These are phyloP conservation scores for Beroe forskalii DNA, from an alignment of 37 sponge, comb jelly and placozoan genomes.

Conservation along the genomic window DNA sequence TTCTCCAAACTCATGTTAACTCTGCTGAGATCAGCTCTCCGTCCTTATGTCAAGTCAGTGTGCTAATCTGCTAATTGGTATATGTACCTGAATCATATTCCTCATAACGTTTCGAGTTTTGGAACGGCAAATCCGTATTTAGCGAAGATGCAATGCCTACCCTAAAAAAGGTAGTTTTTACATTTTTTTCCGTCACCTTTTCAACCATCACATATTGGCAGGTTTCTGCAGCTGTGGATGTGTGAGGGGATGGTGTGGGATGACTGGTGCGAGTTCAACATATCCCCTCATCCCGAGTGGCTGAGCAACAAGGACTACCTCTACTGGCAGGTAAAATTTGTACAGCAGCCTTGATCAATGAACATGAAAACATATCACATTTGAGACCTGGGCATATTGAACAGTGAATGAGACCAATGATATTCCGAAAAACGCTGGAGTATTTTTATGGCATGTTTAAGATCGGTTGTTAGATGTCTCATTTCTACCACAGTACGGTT, in stretches of 20 bases:
- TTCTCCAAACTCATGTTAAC: constrained; percentile 23
- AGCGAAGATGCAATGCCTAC: too few relatives aligned
- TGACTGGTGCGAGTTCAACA: constrained; percentile 33
- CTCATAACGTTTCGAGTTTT: too few relatives aligned
- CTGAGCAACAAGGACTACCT: constrained; percentile 42
- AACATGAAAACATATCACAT: background rate
- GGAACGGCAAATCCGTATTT: too few relatives aligned
- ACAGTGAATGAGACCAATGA: too few relatives aligned
- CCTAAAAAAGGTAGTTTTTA: background rate
- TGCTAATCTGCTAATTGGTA: too few relatives aligned
- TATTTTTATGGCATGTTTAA: too few relatives aligned
- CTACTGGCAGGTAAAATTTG: constrained; percentile 34
- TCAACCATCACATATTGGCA: too few relatives aligned
- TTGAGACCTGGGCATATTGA: background rate
- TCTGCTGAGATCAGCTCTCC: background rate
- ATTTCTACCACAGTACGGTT: constrained; percentile 20
- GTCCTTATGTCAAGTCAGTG: constrained; percentile 34
- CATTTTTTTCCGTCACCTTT: background rate
- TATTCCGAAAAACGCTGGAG: too few relatives aligned
- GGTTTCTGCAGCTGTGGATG: constrained; percentile 56
- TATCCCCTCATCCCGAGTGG: constrained; percentile 42
- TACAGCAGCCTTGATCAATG: too few relatives aligned
- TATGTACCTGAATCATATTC: too few relatives aligned
- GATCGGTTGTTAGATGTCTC: too few relatives aligned
- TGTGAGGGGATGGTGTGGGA: constrained; percentile 58